Base-by-base conservation (phyloP, 2,113 vertebrate species). In the Elephas maximus region DNA sequence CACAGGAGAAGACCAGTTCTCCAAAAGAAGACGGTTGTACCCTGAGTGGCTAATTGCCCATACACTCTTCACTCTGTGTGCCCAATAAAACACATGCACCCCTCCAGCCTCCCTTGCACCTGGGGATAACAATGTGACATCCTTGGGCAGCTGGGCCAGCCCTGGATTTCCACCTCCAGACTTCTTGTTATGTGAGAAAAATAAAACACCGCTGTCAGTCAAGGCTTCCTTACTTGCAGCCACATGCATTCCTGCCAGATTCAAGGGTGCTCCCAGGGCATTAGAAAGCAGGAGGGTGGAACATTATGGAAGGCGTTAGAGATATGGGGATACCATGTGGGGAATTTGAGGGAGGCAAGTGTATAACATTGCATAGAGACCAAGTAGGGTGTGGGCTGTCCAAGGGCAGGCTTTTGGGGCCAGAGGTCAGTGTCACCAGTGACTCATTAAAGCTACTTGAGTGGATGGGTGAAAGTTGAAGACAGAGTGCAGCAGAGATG, bases 221-320 rank as follows among this genome's bases (percentile, higher is more conserved):
- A 28, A 21, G 21, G 12, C 28, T 74, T 73, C 53, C 37, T n/a
- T 37, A 3, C 48, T 30, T 17, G 57, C 18, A 53, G 53, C 41
- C 53, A 14, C 62, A 2, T 2, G 0, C 1, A 6, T 45, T 76
- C 67, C 28, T 7, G 23, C 12, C 37, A 15, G 48, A 24, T 8
- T 21, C 63, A 11, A 73, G 28, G 45, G 30, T 2, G 4, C 57
- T 28, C 44, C 45, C 37, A 7, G 57, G 20, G 15, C 65, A 0
- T 9, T 7, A 33, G 51, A 53, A 4, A 60, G 71, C 37, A 14
- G 37, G 30, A 57, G 2, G 5, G 4, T 26, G 4, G 74, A 18
- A 12, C 6, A 5, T 63, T 6, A 48, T 18, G 12, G 9, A 73
- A 57, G 28, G 53, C 8, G 0, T 2, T 9, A 7, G 23, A 44